Evolutionary conservation across 2,888 invertebrate genomes (phyloP).

Genomic region (Imbricaverruca yamaguchii): DNA sequence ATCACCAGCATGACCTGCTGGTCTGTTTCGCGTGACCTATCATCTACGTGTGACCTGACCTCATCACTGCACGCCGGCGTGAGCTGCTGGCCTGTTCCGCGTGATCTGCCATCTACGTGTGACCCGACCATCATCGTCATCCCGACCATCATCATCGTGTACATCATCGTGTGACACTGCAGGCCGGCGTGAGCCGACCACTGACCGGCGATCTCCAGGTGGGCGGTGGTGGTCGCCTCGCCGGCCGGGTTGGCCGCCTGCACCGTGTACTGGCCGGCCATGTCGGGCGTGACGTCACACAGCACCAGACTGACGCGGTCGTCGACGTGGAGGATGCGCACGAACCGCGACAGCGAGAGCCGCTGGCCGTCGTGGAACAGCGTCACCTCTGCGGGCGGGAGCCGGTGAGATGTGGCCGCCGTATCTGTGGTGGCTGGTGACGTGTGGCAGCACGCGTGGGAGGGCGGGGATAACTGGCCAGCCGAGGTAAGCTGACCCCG

Average conservation of each 20-base stretch:
- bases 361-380: conserved; percentile 6
- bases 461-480: too few species aligned
- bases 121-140: too few species aligned
- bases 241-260: conserved; percentile 84
- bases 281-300: conserved; percentile 13
- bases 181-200: not conserved
- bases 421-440: not conserved
- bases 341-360: conserved; percentile 13
- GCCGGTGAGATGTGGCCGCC: not conserved
- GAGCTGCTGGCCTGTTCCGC: too few species aligned
- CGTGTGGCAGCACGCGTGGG: too few species aligned
- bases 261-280: conserved; percentile 68
- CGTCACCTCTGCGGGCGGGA: not conserved
- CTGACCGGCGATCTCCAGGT: conserved; percentile 37
- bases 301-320: conserved; percentile 9
- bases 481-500: too few species aligned
- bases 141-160: too few species aligned
- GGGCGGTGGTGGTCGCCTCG: conserved; percentile 74
- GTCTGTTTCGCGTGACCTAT: too few species aligned
- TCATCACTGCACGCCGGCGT: too few species aligned
- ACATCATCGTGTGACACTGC: too few species aligned
- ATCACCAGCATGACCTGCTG: too few species aligned
- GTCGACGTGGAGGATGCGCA: conserved; percentile 15
- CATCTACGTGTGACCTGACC: too few species aligned
- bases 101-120: too few species aligned